These are phyloP conservation scores for Chrysochloris asiatica DNA, from an alignment of 2,113 vertebrate species.

Conservation along the genomic window DNA sequence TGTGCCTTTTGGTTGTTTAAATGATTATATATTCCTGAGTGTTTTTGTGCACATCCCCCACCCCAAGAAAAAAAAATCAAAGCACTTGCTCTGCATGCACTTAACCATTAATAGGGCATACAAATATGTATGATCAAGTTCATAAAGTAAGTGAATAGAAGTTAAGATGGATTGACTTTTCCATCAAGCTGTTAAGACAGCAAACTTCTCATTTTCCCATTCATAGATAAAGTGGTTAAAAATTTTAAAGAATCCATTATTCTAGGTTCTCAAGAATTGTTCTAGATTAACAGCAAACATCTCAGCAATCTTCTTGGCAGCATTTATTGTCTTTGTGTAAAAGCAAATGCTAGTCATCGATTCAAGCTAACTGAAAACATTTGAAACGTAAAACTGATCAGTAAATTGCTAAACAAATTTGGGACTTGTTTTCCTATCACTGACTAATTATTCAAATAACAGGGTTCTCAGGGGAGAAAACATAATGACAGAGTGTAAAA, in stretches of 20 bases:
- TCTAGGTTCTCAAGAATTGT: background rate
- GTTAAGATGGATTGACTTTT: background rate
- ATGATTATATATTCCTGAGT: too few species aligned
- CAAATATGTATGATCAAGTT: background rate
- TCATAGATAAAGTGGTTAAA: conserved; percentile 10
- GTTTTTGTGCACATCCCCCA: too few species aligned
- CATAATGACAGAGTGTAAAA: conserved; percentile 38
- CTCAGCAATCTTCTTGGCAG: conserved; percentile 24
- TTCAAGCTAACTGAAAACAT: conserved; percentile 43
- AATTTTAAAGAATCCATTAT: conserved; percentile 27
- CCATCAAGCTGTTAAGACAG: background rate
- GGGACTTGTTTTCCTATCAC: conserved; percentile 8
- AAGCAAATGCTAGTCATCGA: conserved; percentile 32
- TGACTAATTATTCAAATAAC: conserved; percentile 42
- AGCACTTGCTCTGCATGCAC: background rate
- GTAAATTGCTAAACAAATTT: conserved; percentile 53
- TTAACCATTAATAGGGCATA: background rate
- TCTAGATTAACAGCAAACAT: background rate
- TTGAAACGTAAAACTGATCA: conserved; percentile 46
- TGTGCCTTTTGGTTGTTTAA: too few species aligned
- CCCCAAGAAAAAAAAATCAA: too few species aligned
- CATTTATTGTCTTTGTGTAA: background rate
- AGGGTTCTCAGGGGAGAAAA: conserved; percentile 27
- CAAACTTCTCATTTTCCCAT: background rate
- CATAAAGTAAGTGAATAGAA: background rate